Percentiles rank a stretch among this genome's conserved stretches.
Evolutionary conservation across 2,113 vertebrate species (phyloP).

Genomic region (Elgaria multicarinata): DNA sequence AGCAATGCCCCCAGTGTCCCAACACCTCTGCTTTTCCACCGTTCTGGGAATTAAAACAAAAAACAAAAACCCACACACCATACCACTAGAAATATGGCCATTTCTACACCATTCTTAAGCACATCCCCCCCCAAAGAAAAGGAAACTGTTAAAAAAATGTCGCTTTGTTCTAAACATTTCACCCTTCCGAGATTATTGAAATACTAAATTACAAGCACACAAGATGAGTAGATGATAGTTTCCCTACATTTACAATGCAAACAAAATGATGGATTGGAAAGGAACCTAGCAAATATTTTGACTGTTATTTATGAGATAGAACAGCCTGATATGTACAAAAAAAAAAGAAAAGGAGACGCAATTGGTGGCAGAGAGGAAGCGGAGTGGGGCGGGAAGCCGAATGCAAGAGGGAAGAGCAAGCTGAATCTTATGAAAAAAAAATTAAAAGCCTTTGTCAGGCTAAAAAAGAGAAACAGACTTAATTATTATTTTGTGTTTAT

Average conservation of each 20-base stretch:
- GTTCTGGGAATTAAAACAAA: conserved; percentile 35
- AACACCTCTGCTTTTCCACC: conserved; percentile 50
- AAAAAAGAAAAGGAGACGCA: conserved; percentile 62
- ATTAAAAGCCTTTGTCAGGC: conserved; percentile 67
- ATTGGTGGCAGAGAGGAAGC: conserved; percentile 10
- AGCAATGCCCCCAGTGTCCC: too few species aligned
- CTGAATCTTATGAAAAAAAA: conserved; percentile 4
- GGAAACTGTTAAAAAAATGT: conserved; percentile 55
- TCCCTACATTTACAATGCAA: conserved; percentile 62
- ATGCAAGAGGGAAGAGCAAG: conserved; percentile 43
- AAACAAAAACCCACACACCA: not conserved
- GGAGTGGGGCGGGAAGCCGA: not conserved
- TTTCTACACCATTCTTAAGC: conserved; percentile 45
- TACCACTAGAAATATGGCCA: conserved; percentile 23
- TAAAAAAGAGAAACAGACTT: conserved; percentile 73
- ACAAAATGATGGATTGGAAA: conserved; percentile 64
- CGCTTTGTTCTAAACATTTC: conserved; percentile 71
- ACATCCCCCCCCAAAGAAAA: conserved; percentile 52
- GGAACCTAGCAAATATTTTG: conserved; percentile 61
- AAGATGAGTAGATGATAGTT: conserved; percentile 66
- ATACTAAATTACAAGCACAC: conserved; percentile 67
- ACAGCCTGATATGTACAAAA: conserved; percentile 65
- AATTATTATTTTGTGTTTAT: conserved; percentile 74
- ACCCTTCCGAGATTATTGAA: conserved; percentile 63
- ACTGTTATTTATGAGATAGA: conserved; percentile 63